Percentiles rank a stretch among this genome's conserved stretches.
These are phyloP conservation scores for Girardia tigrina DNA, from an alignment of 2,888 invertebrate genomes.

Conservation along the genomic window DNA sequence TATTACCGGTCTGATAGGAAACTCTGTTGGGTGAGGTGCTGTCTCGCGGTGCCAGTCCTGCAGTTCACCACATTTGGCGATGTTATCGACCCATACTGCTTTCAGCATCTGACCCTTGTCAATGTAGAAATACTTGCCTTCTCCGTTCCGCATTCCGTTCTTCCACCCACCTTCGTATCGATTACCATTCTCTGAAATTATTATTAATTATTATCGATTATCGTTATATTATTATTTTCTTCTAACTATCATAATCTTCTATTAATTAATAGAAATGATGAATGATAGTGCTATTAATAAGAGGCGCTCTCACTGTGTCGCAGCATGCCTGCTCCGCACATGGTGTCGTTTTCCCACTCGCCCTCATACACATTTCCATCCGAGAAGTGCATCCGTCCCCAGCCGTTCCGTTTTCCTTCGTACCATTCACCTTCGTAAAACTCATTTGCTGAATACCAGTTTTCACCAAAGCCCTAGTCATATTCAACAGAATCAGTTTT, in stretches of 20 bases:
- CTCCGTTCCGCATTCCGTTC: slow-evolving; percentile 49
- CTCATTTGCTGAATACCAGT: slow-evolving; percentile 47
- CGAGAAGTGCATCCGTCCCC: slow-evolving; percentile 50
- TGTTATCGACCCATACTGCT: slow-evolving; percentile 50
- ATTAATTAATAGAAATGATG: too few relatives aligned
- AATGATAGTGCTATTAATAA: too few relatives aligned
- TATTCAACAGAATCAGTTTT: too few relatives aligned
- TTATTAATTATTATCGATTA: neutral
- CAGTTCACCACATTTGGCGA: slow-evolving; percentile 50
- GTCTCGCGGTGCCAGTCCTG: slow-evolving; percentile 46
- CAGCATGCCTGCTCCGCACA: slow-evolving; percentile 50
- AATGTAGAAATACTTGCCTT: slow-evolving; percentile 49
- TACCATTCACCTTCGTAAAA: slow-evolving; percentile 52
- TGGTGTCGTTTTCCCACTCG: slow-evolving; percentile 46
- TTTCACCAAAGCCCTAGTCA: slow-evolving; percentile 51
- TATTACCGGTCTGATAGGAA: slow-evolving; percentile 44
- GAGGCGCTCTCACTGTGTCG: slow-evolving; percentile 46
- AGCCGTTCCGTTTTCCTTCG: slow-evolving; percentile 49
- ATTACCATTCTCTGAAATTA: slow-evolving; percentile 47
- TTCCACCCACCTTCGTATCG: slow-evolving; percentile 51
- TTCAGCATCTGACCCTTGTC: slow-evolving; percentile 50
- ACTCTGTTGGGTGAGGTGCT: slow-evolving; percentile 47
- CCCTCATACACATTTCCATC: slow-evolving; percentile 42
- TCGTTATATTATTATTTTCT: too few relatives aligned
- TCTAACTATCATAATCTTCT: too few relatives aligned